Percentiles rank a stretch among this genome's conserved stretches.
Evolutionary conservation across 1,140 invertebrate species (phyloP).

Genomic region (Diabrotica virgifera): DNA sequence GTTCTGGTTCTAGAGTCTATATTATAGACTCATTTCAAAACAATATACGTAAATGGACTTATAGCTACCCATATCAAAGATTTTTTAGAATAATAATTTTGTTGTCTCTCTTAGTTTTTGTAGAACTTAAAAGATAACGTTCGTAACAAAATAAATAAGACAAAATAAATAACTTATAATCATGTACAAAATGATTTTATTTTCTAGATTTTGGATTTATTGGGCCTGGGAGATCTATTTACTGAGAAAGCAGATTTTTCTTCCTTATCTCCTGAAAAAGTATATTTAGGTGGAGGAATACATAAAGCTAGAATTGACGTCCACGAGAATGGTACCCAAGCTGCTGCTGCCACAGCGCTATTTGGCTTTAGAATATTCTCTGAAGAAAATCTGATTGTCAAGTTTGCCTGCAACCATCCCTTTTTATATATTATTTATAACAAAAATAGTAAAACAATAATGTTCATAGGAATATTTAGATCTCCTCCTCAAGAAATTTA

Average conservation of each 20-base stretch:
- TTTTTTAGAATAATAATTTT: no score
- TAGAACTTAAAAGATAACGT: no score
- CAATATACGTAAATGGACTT: no score
- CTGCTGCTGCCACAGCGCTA: conserved; percentile 74
- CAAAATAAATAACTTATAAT: no score
- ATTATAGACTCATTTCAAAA: no score
- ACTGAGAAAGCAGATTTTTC: conserved; percentile 58
- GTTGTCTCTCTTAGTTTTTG: no score
- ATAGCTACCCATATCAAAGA: no score
- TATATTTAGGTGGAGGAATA: conserved; percentile 63
- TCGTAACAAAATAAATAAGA: no score
- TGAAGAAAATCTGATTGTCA: conserved; percentile 68
- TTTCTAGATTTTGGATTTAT: conserved; percentile 54
- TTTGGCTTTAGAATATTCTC: conserved; percentile 75
- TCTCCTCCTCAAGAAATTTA: conserved; percentile 42
- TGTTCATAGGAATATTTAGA: conserved; percentile 78
- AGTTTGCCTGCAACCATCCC: conserved; percentile 81
- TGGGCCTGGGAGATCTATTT: conserved; percentile 70
- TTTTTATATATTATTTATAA: conserved; percentile 83
- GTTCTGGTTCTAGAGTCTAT: no score
- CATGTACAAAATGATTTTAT: no score
- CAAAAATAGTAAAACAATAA: conserved; percentile 59
- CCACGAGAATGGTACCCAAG: conserved; percentile 72
- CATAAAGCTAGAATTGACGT: conserved; percentile 79
- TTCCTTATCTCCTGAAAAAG: conserved; percentile 52